Evolutionary conservation across 2,888 invertebrate species (phyloP).

Genomic region (Eilema griseolum): DNA sequence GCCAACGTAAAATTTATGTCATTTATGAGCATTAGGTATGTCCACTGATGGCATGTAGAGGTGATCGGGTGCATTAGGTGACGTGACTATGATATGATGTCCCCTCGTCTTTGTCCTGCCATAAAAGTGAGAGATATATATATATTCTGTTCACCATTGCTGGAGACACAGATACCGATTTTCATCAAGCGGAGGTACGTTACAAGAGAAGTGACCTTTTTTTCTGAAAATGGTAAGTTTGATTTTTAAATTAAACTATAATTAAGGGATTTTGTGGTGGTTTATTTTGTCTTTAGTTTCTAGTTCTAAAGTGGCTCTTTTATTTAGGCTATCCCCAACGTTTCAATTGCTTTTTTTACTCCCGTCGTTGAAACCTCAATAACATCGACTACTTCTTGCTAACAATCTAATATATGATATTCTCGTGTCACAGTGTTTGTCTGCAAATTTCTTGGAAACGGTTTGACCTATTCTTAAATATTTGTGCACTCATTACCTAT

Average conservation of each 20-base stretch:
- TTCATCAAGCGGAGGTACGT: constrained; percentile 7
- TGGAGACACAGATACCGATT: constrained; percentile 25
- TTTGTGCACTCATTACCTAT: no score
- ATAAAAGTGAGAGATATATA: constrained; percentile 26
- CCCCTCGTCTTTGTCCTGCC: constrained; percentile 25
- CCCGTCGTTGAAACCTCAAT: no score
- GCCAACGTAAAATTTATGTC: constrained; percentile 27
- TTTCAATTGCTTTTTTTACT: no score
- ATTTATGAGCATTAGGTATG: constrained; percentile 19
- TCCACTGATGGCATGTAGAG: constrained; percentile 28
- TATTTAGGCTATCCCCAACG: no score
- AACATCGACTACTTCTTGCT: no score
- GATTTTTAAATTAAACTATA: neutral
- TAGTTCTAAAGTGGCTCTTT: no score
- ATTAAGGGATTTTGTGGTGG: neutral
- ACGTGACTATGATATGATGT: constrained; percentile 17
- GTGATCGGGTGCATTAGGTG: constrained; percentile 32
- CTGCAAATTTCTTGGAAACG: no score
- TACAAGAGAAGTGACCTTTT: neutral
- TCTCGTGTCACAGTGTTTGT: no score
- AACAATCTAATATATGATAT: no score
- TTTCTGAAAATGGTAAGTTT: constrained; percentile 37
- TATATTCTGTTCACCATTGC: constrained; percentile 23
- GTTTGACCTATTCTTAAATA: no score
- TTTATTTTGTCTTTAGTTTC: no score